Evolutionary conservation across 2,113 vertebrate genomes (phyloP).

Genomic region (Tonatia bakeri): DNA sequence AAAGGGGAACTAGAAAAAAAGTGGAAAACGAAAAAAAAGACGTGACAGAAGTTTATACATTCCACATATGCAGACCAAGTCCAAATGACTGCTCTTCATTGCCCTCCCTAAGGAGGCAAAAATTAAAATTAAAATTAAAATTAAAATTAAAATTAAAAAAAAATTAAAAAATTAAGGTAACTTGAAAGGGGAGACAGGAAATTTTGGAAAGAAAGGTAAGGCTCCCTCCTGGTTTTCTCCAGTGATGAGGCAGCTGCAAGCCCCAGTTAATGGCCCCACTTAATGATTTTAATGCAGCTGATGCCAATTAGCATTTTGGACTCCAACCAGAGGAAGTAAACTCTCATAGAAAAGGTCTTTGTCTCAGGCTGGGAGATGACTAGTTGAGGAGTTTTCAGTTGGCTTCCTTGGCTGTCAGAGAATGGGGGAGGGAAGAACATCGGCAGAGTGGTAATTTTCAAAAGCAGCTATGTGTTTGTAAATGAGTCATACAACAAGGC

Average conservation of each 20-base stretch:
- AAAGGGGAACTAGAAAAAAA: background rate
- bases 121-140: too few species aligned
- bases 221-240: constrained; percentile 51
- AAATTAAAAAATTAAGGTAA: background rate
- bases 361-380: constrained; percentile 53
- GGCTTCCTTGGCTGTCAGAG: background rate
- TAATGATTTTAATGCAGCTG: constrained; percentile 75
- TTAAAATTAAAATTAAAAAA: too few species aligned
- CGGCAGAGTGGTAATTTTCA: background rate
- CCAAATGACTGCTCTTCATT: background rate
- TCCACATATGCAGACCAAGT: background rate
- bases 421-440: background rate
- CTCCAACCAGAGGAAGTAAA: constrained; percentile 67
- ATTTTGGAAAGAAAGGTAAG: constrained; percentile 41
- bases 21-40: too few species aligned
- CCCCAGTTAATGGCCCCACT: constrained; percentile 42
- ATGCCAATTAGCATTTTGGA: constrained; percentile 77
- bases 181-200: constrained; percentile 21
- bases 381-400: constrained; percentile 42
- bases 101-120: background rate
- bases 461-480: background rate
- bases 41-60: background rate
- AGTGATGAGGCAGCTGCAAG: constrained; percentile 72
- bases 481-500: background rate
- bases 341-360: constrained; percentile 70